These are phyloP conservation scores for Drosophila paramelanica DNA, from an alignment of 2,888 invertebrate species.

Conservation along the genomic window DNA sequence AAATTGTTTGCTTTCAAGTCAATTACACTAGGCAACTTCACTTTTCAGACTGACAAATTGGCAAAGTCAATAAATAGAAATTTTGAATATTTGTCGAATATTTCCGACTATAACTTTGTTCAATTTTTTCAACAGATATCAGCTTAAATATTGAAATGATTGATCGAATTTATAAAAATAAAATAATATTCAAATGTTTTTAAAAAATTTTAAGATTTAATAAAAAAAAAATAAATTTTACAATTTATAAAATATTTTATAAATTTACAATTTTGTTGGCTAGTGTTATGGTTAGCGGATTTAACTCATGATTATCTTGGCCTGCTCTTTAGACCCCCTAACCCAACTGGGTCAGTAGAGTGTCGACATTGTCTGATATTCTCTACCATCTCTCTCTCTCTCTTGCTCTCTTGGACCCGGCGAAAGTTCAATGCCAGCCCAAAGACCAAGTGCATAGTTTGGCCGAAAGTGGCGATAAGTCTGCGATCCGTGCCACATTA, in stretches of 20 bases:
- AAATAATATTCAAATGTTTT: too few relatives aligned
- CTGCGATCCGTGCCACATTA: conserved; percentile 34
- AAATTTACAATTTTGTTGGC: conserved; percentile 1
- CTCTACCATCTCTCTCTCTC: not conserved
- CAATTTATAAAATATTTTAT: too few relatives aligned
- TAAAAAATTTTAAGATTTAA: too few relatives aligned
- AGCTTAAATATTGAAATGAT: too few relatives aligned
- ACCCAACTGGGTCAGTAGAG: conserved; percentile 77
- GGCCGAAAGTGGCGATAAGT: conserved; percentile 41
- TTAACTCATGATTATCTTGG: conserved; percentile 64
- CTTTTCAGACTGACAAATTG: not conserved
- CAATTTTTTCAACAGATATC: too few relatives aligned
- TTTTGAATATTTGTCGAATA: too few relatives aligned
- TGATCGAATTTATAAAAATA: too few relatives aligned
- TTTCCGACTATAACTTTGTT: too few relatives aligned
- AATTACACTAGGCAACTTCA: conserved; percentile 54
- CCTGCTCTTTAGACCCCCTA: conserved; percentile 25
- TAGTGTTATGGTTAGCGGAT: conserved; percentile 58
- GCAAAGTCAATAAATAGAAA: conserved; percentile 9
- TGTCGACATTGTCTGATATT: conserved; percentile 60
- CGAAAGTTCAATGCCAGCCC: conserved; percentile 73
- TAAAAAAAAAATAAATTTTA: too few relatives aligned
- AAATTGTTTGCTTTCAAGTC: conserved; percentile 80
- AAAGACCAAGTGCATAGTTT: conserved; percentile 55
- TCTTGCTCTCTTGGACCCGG: conserved; percentile 7